Conservation (phyloP, 2,113 vertebrate species). For the Candoia aspera region DNA sequence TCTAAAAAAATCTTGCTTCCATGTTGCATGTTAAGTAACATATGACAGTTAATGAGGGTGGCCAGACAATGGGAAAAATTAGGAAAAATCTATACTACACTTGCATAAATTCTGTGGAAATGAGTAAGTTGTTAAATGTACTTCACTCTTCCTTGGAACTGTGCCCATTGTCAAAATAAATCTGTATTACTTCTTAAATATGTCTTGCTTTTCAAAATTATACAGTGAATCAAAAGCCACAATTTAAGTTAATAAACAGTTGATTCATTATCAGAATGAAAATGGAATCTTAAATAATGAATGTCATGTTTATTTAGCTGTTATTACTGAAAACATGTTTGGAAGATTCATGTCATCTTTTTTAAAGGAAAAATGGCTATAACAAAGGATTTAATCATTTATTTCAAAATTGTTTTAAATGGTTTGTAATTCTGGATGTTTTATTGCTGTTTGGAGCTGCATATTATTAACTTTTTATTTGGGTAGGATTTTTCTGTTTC, state of each 20-base stretch:
- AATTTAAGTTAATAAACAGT: conserved; percentile 9
- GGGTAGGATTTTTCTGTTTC: conserved; percentile 54
- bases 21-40: neutral
- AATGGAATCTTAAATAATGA: conserved; percentile 13
- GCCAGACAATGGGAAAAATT: neutral
- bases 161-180: conserved; percentile 29
- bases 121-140: conserved; percentile 12
- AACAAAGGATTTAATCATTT: conserved; percentile 37
- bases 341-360: conserved; percentile 49
- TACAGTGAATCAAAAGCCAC: neutral
- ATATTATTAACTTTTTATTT: conserved; percentile 46
- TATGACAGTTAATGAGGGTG: neutral
- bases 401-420: conserved; percentile 54
- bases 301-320: conserved; percentile 41
- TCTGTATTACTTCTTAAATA: conserved; percentile 12
- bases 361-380: conserved; percentile 39
- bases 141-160: conserved; percentile 15
- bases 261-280: conserved; percentile 23
- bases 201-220: conserved; percentile 34
- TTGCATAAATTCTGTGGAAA: neutral
- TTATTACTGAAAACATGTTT: conserved; percentile 42
- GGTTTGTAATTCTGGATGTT: conserved; percentile 36
- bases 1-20: conserved; percentile 25
- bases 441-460: conserved; percentile 38
- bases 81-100: neutral